Evolutionary conservation across 2,888 invertebrate genomes (phyloP), one percentile per base, ranked within the genome.

Genomic region (Drosophila buzzatii): DNA sequence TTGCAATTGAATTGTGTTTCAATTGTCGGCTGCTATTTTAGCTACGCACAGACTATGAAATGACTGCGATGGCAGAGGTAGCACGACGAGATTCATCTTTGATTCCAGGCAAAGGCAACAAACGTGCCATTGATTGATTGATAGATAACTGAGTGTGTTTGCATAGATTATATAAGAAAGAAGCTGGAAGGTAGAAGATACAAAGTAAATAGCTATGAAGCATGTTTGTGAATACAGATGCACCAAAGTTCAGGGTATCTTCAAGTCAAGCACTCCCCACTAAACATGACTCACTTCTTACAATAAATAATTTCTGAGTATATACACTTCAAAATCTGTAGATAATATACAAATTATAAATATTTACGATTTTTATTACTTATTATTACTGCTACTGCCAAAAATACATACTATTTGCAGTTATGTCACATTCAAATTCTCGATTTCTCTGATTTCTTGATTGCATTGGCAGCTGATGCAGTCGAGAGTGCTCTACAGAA

Each of bases 381-480:
- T 14, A 3, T 23, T 27, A 5, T 6, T 27, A 6, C 47, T 27
- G 47, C 47, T 9, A 27, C 9, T 12, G 33, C 1, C 0, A 14
- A 14, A 51, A 51, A 12, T 49, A 18, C 33, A 31, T 49, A n/a
- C 31, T 7, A 49, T 31, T 49, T n/a, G 4, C 31, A 31, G 5
- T n/a, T 5, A 18, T 18, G 12, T 33, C 9, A 3, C 3, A 51
- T 51, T 51, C 14, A 20, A 14, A 23, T 37, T 23, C 37, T 10
- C 39, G 53, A 37, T 35, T 33, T 12, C 7, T 23, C 31, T 47
- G 55, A 62, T 57, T 57, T 16, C 20, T 41, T 45, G 44, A 74
- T 51, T 67, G 23, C 42, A 61, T 49, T 55, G 58, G 14, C 56
- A 37, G 59, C 56, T 31, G 47, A 41, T 3, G 23, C 69, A 74